Conservation (phyloP, 2,888 invertebrate genomes). For the Pimpla rufipes region DNA sequence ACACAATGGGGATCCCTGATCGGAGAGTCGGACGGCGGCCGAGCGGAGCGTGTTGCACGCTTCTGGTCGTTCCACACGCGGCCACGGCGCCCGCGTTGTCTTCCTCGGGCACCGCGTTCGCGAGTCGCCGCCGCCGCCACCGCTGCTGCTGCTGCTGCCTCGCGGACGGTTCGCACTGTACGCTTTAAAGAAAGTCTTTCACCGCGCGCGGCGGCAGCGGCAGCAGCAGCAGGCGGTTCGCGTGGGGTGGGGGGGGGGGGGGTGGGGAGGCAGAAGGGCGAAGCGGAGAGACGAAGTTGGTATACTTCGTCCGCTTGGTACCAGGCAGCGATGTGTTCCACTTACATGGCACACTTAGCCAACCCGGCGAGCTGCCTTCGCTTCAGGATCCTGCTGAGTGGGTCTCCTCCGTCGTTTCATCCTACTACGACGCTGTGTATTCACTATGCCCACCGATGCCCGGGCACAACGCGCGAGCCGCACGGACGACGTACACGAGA, state of each 20-base stretch:
- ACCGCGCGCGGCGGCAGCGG: conserved; percentile 76
- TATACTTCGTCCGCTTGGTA: conserved; percentile 84
- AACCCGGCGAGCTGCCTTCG: conserved; percentile 73
- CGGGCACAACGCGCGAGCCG: no score
- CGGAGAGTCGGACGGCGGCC: conserved; percentile 30
- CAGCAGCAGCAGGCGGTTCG: conserved; percentile 68
- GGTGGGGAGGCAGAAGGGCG: conserved; percentile 69
- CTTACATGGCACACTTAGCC: conserved; percentile 85
- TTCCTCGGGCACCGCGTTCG: conserved; percentile 20
- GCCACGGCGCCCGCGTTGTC: conserved; percentile 10
- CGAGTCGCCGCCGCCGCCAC: no score
- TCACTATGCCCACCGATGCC: no score
- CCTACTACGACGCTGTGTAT: no score
- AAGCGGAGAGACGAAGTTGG: conserved; percentile 80
- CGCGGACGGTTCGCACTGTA: conserved; percentile 1
- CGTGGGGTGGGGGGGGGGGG: conserved; percentile 52
- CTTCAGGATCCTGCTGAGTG: conserved; percentile 81
- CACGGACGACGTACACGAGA: no score
- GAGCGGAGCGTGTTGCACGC: conserved; percentile 3
- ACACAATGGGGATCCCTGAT: conserved; percentile 62
- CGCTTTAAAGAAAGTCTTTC: conserved; percentile 85
- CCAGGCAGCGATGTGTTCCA: conserved; percentile 85
- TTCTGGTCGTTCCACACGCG: conserved; percentile 34
- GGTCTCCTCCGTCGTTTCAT: conserved; percentile 72
- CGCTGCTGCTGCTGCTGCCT: conserved; percentile 3